A percentile compares a stretch with the other conserved stretches of the same genome.
These are phyloP conservation scores for Rapana venosa DNA, from an alignment of 2,888 invertebrate species.

Conservation along the genomic window DNA sequence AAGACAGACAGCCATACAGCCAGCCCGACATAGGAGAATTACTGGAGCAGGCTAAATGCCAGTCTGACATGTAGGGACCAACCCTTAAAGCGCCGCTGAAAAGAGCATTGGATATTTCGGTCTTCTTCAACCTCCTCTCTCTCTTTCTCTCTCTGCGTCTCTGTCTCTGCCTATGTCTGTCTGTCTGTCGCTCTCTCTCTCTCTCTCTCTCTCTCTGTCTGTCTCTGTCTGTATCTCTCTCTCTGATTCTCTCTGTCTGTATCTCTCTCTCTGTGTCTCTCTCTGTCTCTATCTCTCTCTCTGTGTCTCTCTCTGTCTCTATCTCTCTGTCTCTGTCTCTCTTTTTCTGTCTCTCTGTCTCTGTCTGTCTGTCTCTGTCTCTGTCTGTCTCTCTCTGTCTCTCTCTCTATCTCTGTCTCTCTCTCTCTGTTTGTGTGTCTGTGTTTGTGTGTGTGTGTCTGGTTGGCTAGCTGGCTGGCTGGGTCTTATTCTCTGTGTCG, in stretches of 20 bases:
- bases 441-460: neutral
- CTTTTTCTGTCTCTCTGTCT: neutral
- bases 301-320: neutral
- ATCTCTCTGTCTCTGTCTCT: neutral
- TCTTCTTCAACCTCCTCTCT: no score
- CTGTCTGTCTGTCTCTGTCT: neutral
- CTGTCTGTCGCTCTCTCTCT: neutral
- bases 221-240: no score
- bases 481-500: neutral
- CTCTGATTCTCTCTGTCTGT: neutral
- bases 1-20: no score
- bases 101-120: no score
- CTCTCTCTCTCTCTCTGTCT: conserved; percentile 4
- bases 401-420: neutral
- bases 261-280: neutral
- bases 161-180: neutral
- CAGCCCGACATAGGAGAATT: no score
- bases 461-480: neutral
- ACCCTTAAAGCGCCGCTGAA: no score
- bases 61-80: no score
- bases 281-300: neutral
- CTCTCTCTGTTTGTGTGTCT: neutral
- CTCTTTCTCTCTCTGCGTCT: neutral
- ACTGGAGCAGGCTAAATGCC: no score
- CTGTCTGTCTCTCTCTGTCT: neutral